Conservation (phyloP, 1,140 invertebrate genomes). For the Paraescarpia echinospica region DNA sequence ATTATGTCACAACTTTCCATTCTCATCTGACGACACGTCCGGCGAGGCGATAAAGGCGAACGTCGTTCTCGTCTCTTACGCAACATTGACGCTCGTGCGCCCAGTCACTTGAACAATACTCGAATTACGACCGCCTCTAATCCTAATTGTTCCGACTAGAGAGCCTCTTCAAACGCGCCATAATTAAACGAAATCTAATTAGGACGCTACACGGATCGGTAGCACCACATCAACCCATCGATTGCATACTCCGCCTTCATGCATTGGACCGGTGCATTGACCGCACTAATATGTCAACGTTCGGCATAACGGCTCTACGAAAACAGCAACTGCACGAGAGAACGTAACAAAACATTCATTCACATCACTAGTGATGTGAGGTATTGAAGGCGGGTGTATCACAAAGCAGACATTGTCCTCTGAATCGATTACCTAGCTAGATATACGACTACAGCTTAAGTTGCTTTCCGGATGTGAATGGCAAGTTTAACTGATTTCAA, state of each 20-base stretch:
- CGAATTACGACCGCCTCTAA: not conserved
- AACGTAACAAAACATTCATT: not conserved
- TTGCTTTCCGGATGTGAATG: too few relatives aligned
- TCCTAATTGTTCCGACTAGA: not conserved
- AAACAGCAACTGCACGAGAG: not conserved
- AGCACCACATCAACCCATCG: not conserved
- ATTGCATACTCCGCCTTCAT: not conserved
- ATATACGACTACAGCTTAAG: too few relatives aligned
- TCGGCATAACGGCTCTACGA: not conserved
- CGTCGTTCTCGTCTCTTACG: not conserved
- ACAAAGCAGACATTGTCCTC: too few relatives aligned
- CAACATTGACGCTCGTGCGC: not conserved
- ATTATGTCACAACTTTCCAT: not conserved
- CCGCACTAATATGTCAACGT: not conserved
- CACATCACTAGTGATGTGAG: not conserved
- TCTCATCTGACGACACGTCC: not conserved
- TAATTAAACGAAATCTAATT: slow-evolving; percentile 7
- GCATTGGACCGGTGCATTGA: not conserved
- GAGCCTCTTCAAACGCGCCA: not conserved
- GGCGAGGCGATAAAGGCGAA: not conserved
- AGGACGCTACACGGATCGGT: not conserved
- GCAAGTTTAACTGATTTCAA: too few relatives aligned
- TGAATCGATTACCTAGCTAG: too few relatives aligned
- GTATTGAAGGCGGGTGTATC: too few relatives aligned
- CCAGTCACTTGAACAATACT: not conserved